A percentile compares a stretch with the other conserved stretches of the same genome.
phyloP scores from a whole-genome alignment of 1,140 invertebrate genomes.

The Tachypleus tridentatus region DNA sequence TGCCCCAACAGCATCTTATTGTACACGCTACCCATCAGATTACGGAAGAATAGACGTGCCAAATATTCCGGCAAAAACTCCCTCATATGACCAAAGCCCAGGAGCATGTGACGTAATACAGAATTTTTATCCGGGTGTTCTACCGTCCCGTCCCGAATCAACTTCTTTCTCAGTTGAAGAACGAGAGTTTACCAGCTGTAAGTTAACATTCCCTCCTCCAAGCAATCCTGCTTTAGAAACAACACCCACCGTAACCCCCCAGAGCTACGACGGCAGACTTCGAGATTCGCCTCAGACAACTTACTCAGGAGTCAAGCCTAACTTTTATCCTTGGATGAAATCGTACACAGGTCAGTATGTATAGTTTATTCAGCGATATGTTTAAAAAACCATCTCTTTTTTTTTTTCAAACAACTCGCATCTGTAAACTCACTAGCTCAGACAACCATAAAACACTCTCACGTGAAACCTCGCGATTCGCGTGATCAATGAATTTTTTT shows the following conservation, averaged over 20 bases:
- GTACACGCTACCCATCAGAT: not conserved
- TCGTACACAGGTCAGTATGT: slow-evolving; percentile 21
- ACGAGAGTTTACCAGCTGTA: slow-evolving; percentile 1
- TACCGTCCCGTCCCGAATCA: slow-evolving; percentile 1
- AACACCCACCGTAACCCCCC: slow-evolving; percentile 20
- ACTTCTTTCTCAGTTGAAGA: not conserved
- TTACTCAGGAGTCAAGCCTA: slow-evolving; percentile 4
- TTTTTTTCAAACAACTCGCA: not conserved
- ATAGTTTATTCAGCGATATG: not conserved
- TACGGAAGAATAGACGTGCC: slow-evolving; percentile 1
- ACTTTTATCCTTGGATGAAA: slow-evolving; percentile 26
- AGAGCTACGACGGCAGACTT: slow-evolving; percentile 11
- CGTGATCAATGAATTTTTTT: not conserved
- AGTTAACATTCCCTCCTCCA: slow-evolving; percentile 17
- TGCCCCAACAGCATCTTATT: slow-evolving; percentile 1
- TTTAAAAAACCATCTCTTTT: not conserved
- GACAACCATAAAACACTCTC: not conserved
- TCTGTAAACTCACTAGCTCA: not conserved
- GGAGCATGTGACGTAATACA: not conserved
- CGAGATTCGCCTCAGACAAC: not conserved
- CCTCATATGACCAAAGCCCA: not conserved
- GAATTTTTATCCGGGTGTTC: no score
- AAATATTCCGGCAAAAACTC: not conserved
- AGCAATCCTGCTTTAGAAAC: slow-evolving; percentile 22
- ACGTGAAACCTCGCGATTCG: not conserved